Conservation (phyloP, 2,113 vertebrate species). For the Andinoacara biseriatus region DNA sequence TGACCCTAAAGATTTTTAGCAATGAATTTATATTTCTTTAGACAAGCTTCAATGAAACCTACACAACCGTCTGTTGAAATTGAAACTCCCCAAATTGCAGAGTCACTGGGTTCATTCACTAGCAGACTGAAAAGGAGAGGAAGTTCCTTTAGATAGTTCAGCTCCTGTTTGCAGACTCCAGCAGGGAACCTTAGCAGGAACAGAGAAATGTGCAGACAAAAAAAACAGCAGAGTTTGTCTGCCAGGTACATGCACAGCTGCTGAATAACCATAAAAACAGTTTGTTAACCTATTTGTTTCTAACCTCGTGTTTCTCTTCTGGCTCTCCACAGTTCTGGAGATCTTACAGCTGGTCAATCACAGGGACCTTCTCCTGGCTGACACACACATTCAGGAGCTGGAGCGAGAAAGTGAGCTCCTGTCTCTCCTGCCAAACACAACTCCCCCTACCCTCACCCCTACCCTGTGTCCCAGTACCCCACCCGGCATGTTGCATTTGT, state of each 20-base stretch:
- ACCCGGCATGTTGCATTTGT: slow-evolving; percentile 20
- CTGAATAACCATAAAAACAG: background rate
- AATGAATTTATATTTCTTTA: background rate
- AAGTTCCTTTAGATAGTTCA: slow-evolving; percentile 55
- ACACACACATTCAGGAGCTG: slow-evolving; percentile 89
- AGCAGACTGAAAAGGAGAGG: slow-evolving; percentile 22
- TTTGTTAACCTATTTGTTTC: background rate
- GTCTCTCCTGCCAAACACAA: slow-evolving; percentile 58
- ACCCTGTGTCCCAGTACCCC: slow-evolving; percentile 35
- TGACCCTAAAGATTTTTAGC: background rate
- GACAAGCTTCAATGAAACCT: slow-evolving; percentile 36
- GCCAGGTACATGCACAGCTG: slow-evolving; percentile 17
- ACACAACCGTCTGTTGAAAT: slow-evolving; percentile 53
- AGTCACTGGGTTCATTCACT: slow-evolving; percentile 66
- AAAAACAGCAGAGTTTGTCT: slow-evolving; percentile 39
- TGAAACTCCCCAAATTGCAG: slow-evolving; percentile 47
- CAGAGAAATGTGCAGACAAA: slow-evolving; percentile 38
- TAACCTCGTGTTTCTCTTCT: background rate
- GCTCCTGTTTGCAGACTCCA: slow-evolving; percentile 47
- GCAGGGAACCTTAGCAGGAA: slow-evolving; percentile 41
- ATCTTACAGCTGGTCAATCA: slow-evolving; percentile 90
- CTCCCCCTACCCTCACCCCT: slow-evolving; percentile 48
- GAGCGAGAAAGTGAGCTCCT: slow-evolving; percentile 85
- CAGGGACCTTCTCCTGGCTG: slow-evolving; percentile 85
- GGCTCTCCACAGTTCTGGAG: slow-evolving; percentile 82